phyloP scores from a whole-genome alignment of 64 coral and sea anemone genomes.

The Trachythela sp. region DNA sequence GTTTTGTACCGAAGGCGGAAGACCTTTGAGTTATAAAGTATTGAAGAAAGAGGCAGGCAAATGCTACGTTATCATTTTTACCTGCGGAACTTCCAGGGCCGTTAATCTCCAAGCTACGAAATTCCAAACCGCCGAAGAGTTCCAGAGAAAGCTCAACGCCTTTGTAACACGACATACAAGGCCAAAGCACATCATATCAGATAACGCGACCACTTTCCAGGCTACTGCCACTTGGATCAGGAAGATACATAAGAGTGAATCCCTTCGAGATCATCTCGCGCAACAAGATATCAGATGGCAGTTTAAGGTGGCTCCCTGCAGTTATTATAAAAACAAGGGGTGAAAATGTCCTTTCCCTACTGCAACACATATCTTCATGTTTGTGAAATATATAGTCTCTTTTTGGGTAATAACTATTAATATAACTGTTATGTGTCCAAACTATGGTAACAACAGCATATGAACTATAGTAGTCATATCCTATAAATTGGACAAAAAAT shows the following conservation, averaged over 20 bases:
- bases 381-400: no score
- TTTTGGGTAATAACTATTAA: no score
- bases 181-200: conserved; percentile 49
- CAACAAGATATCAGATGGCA: not conserved
- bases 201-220: conserved; percentile 55
- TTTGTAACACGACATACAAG: conserved; percentile 62
- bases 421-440: no score
- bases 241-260: conserved; percentile 54
- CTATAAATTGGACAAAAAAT: no score
- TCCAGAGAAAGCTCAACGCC: conserved; percentile 53
- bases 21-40: conserved; percentile 60
- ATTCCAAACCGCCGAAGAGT: conserved; percentile 65
- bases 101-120: conserved; percentile 63
- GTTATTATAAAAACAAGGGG: no score
- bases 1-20: conserved; percentile 48
- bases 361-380: no score
- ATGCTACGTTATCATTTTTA: conserved; percentile 65
- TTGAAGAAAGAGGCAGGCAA: conserved; percentile 43
- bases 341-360: no score
- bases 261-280: conserved; percentile 24
- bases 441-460: no score
- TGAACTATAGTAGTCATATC: no score
- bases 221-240: conserved; percentile 47
- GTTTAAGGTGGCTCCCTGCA: no score
- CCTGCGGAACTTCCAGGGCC: conserved; percentile 46